Evolutionary conservation across 2,888 invertebrate species (phyloP).

Genomic region (Meandrusa payeni): DNA sequence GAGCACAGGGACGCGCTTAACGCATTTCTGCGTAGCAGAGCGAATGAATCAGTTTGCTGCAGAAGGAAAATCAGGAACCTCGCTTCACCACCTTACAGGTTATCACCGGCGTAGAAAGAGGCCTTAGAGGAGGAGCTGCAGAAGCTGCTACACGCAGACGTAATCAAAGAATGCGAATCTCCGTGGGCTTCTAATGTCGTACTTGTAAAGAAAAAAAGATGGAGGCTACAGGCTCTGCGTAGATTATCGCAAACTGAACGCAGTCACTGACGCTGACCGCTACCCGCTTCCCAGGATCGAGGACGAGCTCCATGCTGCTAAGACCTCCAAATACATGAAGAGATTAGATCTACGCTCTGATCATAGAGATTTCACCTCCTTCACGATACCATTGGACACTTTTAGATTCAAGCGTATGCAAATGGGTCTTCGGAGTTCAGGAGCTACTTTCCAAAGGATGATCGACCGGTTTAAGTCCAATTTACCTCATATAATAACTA

Average conservation of each 20-base stretch:
- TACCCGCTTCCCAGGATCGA: slow-evolving; percentile 22
- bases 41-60: too few relatives aligned
- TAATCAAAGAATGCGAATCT: too few relatives aligned
- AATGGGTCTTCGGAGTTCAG: slow-evolving; percentile 30
- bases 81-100: too few relatives aligned
- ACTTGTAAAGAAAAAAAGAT: too few relatives aligned
- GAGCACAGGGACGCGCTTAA: too few relatives aligned
- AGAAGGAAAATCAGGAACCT: too few relatives aligned
- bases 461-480: slow-evolving; percentile 31
- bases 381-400: slow-evolving; percentile 26
- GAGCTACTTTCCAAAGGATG: slow-evolving; percentile 33
- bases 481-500: slow-evolving; percentile 9
- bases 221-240: slow-evolving; percentile 2
- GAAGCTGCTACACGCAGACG: too few relatives aligned
- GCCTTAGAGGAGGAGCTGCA: too few relatives aligned
- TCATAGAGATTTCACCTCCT: slow-evolving; percentile 30
- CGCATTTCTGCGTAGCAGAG: too few relatives aligned
- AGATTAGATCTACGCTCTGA: slow-evolving; percentile 28
- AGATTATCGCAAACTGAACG: neutral
- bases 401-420: slow-evolving; percentile 33
- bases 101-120: too few relatives aligned
- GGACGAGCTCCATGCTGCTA: slow-evolving; percentile 33
- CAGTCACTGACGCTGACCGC: neutral
- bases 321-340: slow-evolving; percentile 30
- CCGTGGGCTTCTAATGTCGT: too few relatives aligned